Base-by-base conservation (phyloP, 2,797 vertebrate species). In the Antrozous pallidus region DNA sequence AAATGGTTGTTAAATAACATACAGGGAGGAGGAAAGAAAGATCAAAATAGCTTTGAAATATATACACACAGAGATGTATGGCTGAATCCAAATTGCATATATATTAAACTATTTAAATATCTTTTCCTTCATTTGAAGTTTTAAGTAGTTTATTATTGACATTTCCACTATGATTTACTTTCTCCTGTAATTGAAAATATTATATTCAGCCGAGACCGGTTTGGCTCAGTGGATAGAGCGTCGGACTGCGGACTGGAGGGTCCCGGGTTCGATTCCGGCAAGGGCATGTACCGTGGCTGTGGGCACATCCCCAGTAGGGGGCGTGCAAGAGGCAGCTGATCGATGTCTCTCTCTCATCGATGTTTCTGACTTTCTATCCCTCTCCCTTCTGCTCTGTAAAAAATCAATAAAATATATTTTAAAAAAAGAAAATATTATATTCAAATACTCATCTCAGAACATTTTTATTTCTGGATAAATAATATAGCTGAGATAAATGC, bases 91-190 rank as follows among this genome's bases (percentile, higher is more conserved):
- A 79, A 74, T 71, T 74, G 2, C 33, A 5, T 67, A 24, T 69
- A 22, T 82, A 42, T 77, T 36, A 67, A 91, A 40, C 18, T 67
- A 58, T 79, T 79, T 70, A 92, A 89, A 79, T 3, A 1, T 6
- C 13, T 87, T 94, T 83, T 13, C 4, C 86, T 89, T 96, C 36
- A 77, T 85, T 78, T 90, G 73, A 96, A 70, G 1, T 61, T 90
- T 93, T 85, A 86, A 92, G 45, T 86, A 83, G 26, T 56, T 82
- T 47, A 10, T n/a, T 87, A 33, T 70, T 89, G 74, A 56, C 11
- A 91, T 84, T 79, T 82, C 38, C 9, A 54, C 7, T 33, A 65
- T 33, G 36, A 69, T 67, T 91, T 81, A 74, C 5, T 85, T 87
- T 86, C 20, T 78, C 20, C 26, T 61, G 90, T 75, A 80, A 65